Base-by-base conservation (phyloP, 2,797 vertebrate genomes). In the Alauda arvensis region DNA sequence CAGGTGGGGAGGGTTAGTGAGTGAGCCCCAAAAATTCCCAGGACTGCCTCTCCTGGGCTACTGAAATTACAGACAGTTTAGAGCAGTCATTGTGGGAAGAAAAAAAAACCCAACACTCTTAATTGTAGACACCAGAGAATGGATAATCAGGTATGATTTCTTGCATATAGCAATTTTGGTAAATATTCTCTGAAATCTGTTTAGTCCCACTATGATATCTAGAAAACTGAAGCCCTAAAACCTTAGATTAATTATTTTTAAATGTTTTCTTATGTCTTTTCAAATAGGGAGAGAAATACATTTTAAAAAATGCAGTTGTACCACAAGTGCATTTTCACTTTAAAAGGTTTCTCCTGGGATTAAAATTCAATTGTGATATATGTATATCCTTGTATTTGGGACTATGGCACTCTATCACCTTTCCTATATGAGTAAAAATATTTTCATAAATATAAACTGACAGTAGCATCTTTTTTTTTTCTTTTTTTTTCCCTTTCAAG, bases 401-500 rank as follows among this genome's bases (percentile, higher is more conserved):
- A 46, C 48, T 60, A 60, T 68, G 59, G 45, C 77, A 70, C 57
- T 91, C 66, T 87, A 51, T 87, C 52, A 70, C n/a, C 65, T 79
- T 68, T 89, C 15, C 28, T 83, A 39, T 63, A 72, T 33, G 15
- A 51, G 65, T 91, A 83, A 78, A 90, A 94, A 43, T 86, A 31
- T 40, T 93, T 74, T 77, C 53, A 63, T 82, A 88, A 74, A 89
- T 60, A 48, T 63, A 84, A 85, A 92, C 67, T 96, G 51, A 96
- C 84, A 59, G 49, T 76, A 33, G 16, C 24, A 18, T 79, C 6
- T 85, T 19, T 12, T 65, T 31, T 51, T 57, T 59, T 40, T 49
- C 88, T 71, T 80, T 56, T 91, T 67, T 79, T 9, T 2, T 3
- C 0, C 25, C 13, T 82, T 93, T 97, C 69, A 94, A 99, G 99